Evolutionary conservation across 2,888 invertebrate species (phyloP).

Genomic region (Apamea epomidion): DNA sequence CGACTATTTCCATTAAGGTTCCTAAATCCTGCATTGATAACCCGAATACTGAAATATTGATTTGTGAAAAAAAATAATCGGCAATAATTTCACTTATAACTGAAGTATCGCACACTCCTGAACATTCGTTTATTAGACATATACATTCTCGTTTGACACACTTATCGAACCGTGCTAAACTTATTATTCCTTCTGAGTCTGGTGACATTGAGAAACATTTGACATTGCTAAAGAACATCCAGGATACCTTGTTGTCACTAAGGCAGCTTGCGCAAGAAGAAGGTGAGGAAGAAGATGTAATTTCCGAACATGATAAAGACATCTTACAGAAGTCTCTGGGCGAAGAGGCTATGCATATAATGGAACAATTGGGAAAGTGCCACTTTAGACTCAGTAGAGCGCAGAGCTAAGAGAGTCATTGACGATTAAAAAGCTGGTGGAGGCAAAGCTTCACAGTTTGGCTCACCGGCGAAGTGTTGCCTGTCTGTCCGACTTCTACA

Average conservation of each 20-base stretch:
- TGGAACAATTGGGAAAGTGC: constrained; percentile 10
- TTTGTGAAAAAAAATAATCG: constrained; percentile 18
- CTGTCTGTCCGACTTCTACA: too few species aligned
- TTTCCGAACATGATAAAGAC: constrained; percentile 12
- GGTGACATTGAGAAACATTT: neutral
- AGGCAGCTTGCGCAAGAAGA: neutral
- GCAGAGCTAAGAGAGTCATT: too few species aligned
- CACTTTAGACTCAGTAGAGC: too few species aligned
- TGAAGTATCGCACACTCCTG: constrained; percentile 9
- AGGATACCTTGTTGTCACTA: neutral
- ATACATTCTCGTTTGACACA: constrained; percentile 12
- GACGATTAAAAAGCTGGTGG: too few species aligned
- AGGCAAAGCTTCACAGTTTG: too few species aligned
- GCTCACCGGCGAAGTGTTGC: too few species aligned
- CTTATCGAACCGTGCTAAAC: neutral
- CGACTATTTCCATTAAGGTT: constrained; percentile 6
- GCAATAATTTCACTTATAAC: constrained; percentile 3
- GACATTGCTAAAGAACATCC: neutral
- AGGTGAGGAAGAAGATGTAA: neutral
- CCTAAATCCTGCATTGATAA: constrained; percentile 10
- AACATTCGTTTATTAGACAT: constrained; percentile 8
- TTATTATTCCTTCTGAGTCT: neutral
- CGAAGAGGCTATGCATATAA: constrained; percentile 15
- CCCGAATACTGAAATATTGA: constrained; percentile 1
- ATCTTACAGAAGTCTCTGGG: constrained; percentile 20